Conservation (phyloP, 2,113 vertebrate species). For the Brevimyrus niger region DNA sequence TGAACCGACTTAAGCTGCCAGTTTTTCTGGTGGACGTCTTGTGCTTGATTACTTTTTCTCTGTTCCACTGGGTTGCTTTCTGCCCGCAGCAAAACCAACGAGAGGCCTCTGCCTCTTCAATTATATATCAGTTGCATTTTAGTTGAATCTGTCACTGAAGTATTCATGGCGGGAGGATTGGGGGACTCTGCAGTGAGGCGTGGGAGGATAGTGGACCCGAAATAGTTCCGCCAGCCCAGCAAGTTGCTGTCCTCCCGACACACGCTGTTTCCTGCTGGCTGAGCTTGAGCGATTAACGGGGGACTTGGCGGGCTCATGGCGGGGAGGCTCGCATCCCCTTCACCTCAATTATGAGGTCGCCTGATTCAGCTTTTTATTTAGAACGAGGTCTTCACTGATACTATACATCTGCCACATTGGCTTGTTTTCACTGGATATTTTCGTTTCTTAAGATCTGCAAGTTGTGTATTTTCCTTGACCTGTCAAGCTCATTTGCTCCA, state of each 20-base stretch:
- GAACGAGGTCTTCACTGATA: not conserved
- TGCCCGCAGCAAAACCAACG: not conserved
- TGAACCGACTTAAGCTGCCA: not conserved
- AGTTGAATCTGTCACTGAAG: conserved; percentile 39
- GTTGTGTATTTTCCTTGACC: not conserved
- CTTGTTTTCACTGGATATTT: not conserved
- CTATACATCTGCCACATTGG: not conserved
- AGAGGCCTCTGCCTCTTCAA: conserved; percentile 30
- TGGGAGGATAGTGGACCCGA: conserved; percentile 28
- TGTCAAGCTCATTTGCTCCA: not conserved
- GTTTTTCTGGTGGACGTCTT: not conserved
- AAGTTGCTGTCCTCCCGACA: conserved; percentile 30
- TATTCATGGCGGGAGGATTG: conserved; percentile 44
- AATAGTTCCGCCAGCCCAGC: conserved; percentile 41
- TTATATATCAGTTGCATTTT: conserved; percentile 50
- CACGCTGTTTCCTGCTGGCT: conserved; percentile 13
- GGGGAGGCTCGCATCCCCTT: not conserved
- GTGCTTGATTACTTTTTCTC: conserved; percentile 7
- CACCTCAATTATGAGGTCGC: not conserved
- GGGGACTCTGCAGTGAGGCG: conserved; percentile 32
- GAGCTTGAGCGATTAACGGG: not conserved
- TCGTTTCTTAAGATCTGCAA: not conserved
- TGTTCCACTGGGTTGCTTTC: not conserved
- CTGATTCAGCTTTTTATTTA: not conserved
- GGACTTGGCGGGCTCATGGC: not conserved